phyloP scores from a whole-genome alignment of 2,797 vertebrate species.

The Danio choprae region DNA sequence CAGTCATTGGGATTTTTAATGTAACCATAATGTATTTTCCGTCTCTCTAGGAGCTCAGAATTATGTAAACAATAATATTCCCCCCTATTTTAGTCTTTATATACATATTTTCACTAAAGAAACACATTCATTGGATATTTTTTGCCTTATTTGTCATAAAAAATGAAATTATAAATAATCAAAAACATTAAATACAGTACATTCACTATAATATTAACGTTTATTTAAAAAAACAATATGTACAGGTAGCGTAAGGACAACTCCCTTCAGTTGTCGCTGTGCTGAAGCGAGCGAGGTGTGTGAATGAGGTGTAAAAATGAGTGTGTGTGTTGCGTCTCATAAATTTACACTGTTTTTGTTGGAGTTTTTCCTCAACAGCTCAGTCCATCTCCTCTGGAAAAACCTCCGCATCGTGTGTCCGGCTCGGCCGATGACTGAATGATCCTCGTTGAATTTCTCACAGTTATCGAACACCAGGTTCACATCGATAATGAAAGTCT shows the following conservation, averaged over 20 bases:
- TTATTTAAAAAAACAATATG: constrained; percentile 86
- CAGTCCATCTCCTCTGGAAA: constrained; percentile 88
- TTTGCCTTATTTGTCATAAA: constrained; percentile 87
- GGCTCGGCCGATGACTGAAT: constrained; percentile 89
- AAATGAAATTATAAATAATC: constrained; percentile 96
- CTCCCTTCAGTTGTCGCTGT: constrained; percentile 76
- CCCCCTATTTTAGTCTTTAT: constrained; percentile 78
- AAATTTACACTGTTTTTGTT: not conserved
- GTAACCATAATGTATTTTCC: no score
- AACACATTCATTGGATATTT: constrained; percentile 91
- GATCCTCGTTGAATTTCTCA: constrained; percentile 91
- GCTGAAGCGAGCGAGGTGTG: constrained; percentile 73
- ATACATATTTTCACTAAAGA: constrained; percentile 69
- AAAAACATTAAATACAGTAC: constrained; percentile 94
- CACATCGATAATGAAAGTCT: constrained; percentile 87
- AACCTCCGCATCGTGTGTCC: constrained; percentile 90
- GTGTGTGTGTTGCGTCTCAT: no score
- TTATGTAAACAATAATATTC: no score
- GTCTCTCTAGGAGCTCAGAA: no score
- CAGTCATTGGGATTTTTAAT: no score
- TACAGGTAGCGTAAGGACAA: constrained; percentile 85
- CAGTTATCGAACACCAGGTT: constrained; percentile 93
- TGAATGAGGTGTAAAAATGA: constrained; percentile 70
- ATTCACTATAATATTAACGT: constrained; percentile 90
- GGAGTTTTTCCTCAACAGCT: constrained; percentile 79